These are phyloP conservation scores for Apodemia zela DNA, from an alignment of 2,888 invertebrate genomes.

Conservation along the genomic window DNA sequence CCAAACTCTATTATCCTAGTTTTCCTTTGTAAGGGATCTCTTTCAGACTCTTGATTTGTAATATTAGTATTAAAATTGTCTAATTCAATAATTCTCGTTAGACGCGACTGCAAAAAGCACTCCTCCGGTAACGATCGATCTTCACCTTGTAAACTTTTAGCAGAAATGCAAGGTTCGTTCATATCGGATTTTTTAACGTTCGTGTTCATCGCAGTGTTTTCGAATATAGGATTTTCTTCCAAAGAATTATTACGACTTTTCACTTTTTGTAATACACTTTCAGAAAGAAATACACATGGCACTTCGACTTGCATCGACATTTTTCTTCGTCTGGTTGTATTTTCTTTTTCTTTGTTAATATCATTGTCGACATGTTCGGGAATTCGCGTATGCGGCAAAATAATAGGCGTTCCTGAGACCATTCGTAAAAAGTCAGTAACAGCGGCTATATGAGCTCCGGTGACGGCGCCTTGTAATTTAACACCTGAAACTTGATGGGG, in stretches of 20 bases:
- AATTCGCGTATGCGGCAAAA: slow-evolving; percentile 73
- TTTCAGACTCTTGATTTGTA: slow-evolving; percentile 40
- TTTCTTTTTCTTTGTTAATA: slow-evolving; percentile 68
- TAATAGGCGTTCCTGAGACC: slow-evolving; percentile 82
- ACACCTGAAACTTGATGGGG: slow-evolving; percentile 85
- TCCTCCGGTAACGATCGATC: slow-evolving; percentile 43
- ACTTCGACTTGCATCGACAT: slow-evolving; percentile 79
- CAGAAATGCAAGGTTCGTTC: slow-evolving; percentile 25
- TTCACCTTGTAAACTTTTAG: slow-evolving; percentile 35
- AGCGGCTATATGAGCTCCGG: slow-evolving; percentile 83
- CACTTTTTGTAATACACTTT: slow-evolving; percentile 70
- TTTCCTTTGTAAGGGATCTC: slow-evolving; percentile 62
- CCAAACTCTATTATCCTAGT: slow-evolving; percentile 73
- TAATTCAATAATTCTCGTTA: slow-evolving; percentile 71
- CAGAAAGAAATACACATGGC: slow-evolving; percentile 75
- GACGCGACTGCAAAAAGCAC: slow-evolving; percentile 53
- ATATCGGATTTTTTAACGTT: slow-evolving; percentile 24
- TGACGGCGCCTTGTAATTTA: slow-evolving; percentile 83
- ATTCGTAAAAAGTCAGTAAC: slow-evolving; percentile 83
- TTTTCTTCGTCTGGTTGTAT: slow-evolving; percentile 63
- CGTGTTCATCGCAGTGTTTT: slow-evolving; percentile 48
- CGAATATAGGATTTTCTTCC: slow-evolving; percentile 67
- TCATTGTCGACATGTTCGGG: slow-evolving; percentile 66
- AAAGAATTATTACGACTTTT: slow-evolving; percentile 69
- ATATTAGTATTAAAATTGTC: slow-evolving; percentile 43